A percentile compares a stretch with the other conserved stretches of the same genome.
Evolutionary conservation across 2,797 vertebrate genomes (phyloP).

Genomic region (Melanotaenia nigrans): DNA sequence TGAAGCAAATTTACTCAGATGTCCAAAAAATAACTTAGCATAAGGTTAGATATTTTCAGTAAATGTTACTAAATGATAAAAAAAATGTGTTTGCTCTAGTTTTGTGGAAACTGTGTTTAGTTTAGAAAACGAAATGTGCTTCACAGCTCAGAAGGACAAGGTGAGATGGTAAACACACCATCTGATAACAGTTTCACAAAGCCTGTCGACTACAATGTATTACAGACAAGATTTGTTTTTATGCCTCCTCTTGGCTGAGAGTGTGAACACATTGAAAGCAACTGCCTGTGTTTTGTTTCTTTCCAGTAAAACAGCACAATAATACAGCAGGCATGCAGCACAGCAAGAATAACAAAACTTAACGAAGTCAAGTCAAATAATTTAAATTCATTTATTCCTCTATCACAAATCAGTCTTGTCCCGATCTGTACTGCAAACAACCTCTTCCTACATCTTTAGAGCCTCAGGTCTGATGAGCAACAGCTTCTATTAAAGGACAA

Average conservation of each 20-base stretch:
- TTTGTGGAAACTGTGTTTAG: background rate
- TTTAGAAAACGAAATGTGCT: background rate
- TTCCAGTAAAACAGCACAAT: background rate
- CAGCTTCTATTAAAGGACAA: background rate
- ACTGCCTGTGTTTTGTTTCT: background rate
- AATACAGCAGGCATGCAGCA: background rate
- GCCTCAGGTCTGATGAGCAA: background rate
- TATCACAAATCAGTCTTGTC: background rate
- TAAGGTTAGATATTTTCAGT: background rate
- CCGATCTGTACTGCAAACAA: background rate
- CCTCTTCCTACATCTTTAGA: background rate
- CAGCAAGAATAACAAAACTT: background rate
- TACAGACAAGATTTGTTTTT: background rate
- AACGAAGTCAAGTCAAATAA: background rate
- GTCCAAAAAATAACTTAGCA: background rate
- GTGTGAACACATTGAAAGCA: background rate
- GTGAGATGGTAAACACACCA: conserved; percentile 25
- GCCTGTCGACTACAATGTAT: background rate
- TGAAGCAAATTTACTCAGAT: background rate
- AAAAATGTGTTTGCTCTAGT: background rate
- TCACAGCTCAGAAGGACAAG: conserved; percentile 30
- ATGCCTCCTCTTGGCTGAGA: background rate
- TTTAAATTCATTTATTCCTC: background rate
- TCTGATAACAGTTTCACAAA: conserved; percentile 23
- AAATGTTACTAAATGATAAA: background rate